Conservation (phyloP, 2,797 vertebrate species). For the Aphelocoma californica region DNA sequence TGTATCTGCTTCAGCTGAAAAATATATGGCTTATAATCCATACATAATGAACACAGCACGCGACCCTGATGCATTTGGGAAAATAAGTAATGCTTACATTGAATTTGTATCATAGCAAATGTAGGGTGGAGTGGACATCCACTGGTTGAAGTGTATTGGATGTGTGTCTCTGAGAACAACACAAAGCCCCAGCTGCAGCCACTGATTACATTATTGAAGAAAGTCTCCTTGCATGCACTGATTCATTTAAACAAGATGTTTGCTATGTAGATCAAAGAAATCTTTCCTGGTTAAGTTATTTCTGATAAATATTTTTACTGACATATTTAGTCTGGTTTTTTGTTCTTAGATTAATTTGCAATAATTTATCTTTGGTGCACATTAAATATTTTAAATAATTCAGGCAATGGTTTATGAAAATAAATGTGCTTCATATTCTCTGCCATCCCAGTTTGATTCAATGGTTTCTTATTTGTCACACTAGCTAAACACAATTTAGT, state of each 20-base stretch:
- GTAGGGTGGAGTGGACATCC: neutral
- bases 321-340: neutral
- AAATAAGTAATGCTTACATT: neutral
- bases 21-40: neutral
- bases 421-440: rapidly evolving
- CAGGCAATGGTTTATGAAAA: neutral
- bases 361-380: neutral
- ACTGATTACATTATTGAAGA: neutral
- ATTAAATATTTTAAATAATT: neutral
- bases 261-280: neutral
- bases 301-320: neutral
- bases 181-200: neutral
- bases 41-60: neutral
- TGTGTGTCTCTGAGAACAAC: neutral
- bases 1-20: neutral
- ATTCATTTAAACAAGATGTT: neutral
- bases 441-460: neutral
- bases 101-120: neutral
- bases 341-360: neutral
- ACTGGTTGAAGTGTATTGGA: neutral
- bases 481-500: neutral
- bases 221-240: neutral
- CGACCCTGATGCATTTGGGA: neutral
- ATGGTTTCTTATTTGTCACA: neutral
- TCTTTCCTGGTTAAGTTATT: neutral